A percentile compares a stretch with the other conserved stretches of the same genome.
phyloP scores from a whole-genome alignment of 2,888 invertebrate genomes.

The Helobdella robusta region DNA sequence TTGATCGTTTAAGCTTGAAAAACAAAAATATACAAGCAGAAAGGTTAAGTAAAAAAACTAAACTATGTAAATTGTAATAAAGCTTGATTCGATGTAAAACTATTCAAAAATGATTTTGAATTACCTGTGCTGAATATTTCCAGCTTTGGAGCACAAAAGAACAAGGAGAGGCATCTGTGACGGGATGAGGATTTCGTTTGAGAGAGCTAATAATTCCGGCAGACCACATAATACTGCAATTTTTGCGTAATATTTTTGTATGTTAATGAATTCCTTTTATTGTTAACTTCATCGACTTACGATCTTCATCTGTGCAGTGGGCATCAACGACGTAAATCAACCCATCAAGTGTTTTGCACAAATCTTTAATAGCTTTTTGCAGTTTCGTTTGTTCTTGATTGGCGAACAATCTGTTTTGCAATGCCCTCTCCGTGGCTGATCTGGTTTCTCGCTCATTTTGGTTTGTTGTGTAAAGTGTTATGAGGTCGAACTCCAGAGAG shows the following conservation, averaged over 20 bases:
- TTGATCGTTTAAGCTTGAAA: too few species aligned
- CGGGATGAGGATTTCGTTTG: constrained; percentile 41
- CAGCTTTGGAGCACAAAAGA: constrained; percentile 37
- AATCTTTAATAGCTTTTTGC: constrained; percentile 40
- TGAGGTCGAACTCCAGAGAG: constrained; percentile 28
- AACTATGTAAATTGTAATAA: too few species aligned
- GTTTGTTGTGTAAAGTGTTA: constrained; percentile 33
- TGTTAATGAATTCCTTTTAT: too few species aligned
- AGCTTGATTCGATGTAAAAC: too few species aligned
- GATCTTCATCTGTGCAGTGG: constrained; percentile 32
- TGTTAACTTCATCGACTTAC: too few species aligned
- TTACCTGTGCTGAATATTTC: not conserved
- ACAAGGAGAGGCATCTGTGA: constrained; percentile 43
- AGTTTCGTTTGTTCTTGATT: constrained; percentile 34
- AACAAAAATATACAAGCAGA: too few species aligned
- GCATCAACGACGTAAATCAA: constrained; percentile 46
- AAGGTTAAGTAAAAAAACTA: too few species aligned
- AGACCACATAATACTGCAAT: constrained; percentile 16
- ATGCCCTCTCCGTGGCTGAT: constrained; percentile 23
- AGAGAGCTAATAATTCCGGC: constrained; percentile 38
- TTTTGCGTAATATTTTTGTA: too few species aligned
- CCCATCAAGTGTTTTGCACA: constrained; percentile 43
- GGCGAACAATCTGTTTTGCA: constrained; percentile 37
- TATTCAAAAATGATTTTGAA: too few species aligned
- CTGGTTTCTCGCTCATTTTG: constrained; percentile 28